Base-by-base conservation (phyloP, 2,113 vertebrate genomes). In the Myotis lucifugus region DNA sequence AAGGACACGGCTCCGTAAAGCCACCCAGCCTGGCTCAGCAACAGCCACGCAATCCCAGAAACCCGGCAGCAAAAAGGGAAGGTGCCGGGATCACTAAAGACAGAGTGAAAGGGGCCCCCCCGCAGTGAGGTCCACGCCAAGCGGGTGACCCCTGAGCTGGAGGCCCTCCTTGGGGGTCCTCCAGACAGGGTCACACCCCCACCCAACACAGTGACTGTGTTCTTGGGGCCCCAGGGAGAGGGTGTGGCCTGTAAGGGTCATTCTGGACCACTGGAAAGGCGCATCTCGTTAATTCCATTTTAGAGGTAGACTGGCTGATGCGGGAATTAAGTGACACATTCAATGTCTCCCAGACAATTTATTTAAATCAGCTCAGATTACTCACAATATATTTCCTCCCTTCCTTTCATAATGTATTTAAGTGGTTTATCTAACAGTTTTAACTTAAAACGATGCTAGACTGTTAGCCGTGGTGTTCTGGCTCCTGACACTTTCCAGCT, bases 71-170 rank as follows among this genome's bases (percentile, higher is more conserved):
- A 82, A 6, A 0, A 32, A 48, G n/a, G 23, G 13, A 27, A 59
- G 29, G 40, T 14, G 46, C 18, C 4, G 0, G 21, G 1, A 11
- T 3, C 18, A 1, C 10, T 21, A 37, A 9, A 2, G 21, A 4
- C 0, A 54, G 15, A 54, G 21, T 0, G 21, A 21, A 9, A 14
- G 18, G 56, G 27, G 25, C 9, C 46, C 59, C 2, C n/a, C 25
- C 0, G 1, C 6, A 17, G 48, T 8, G 6, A 32, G 0, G 21
- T 34, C 64, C 46, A 19, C 42, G 13, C 50, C 27, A 8, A 34
- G 88, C 0, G 34, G 77, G 66, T 2, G 50, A 40, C 34, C 61
- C 46, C 29, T 1, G 9, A 40, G 40, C 40, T 25, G 8, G 13
- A 72, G n/a, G 54, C 25, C 67, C 40, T 21, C n/a, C 32, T 18